Base-by-base conservation (phyloP, 2,797 vertebrate genomes). In the Lithobates sylvaticus region DNA sequence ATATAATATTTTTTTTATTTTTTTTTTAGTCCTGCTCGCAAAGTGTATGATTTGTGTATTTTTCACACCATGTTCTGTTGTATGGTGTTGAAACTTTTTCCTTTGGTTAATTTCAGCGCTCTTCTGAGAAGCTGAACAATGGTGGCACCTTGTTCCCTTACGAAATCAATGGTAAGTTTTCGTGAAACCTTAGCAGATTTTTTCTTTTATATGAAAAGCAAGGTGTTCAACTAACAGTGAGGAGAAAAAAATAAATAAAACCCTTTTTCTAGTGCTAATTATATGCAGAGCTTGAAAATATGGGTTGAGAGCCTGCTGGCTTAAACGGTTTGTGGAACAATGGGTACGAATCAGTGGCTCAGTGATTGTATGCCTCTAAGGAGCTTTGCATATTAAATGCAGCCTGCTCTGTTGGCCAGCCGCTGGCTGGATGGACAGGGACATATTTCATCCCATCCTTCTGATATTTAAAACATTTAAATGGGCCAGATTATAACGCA, bases 121-220 rank as follows among this genome's bases (percentile, higher is more conserved):
- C 93, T 87, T 90, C 93, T 64, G 91, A 94, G 92, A 93, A 92
- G 86, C 92, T 93, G 92, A 93, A 88, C 88, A 90, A 86, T 89
- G 90, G 90, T 90, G 90, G 91, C 91, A 92, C 80, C 88, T 91
- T 91, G 89, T 92, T 93, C 89, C 92, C 93, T 89, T 93, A 93
- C 32, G 93, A 94, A 91, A 91, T 93, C 85, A 88, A 89, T 83
- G 92, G 94, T 95, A 90, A 95, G 94, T 94, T 90, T 88, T 90
- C 87, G 84, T 78, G 78, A 85, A 91, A 82, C 83, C 71, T 72
- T 84, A 78, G 86, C 54, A 12, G 78, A 85, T 88, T 88, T 90
- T 77, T 83, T 85, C 39, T 34, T 29, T 83, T 74, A 42, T 13
- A 58, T 13, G 7, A 74, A 65, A 73, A 50, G 34, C 50, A 74